Evolutionary conservation across 2,888 invertebrate genomes (phyloP), one percentile per base, ranked within the genome.

Genomic region (Drosophila robusta): DNA sequence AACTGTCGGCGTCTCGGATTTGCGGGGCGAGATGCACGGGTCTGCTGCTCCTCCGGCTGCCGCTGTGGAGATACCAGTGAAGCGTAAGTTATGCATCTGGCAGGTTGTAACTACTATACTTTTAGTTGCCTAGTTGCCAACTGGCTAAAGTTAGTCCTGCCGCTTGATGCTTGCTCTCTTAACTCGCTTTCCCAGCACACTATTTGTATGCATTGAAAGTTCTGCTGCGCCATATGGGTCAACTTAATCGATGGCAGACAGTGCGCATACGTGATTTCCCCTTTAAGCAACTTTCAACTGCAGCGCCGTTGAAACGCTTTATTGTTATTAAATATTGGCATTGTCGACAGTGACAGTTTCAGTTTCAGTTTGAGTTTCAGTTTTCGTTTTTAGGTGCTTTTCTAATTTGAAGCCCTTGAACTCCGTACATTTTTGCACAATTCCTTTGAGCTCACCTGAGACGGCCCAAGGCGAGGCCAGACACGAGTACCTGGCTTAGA

Each of bases 21-120:
- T 67, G 44, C 69, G 70, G 50, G 78, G 74, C 73, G 61, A 75
- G 76, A 34, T 11, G 32, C 29, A 2, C 9, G 29, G 46, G 57
- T 32, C 55, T 8, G 47, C 38, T 45, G 1, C 61, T 39, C 6
- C n/a, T 24, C 14, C 61, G 9, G 9, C 51, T 39, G 45, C 38
- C 8, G 4, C 18, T 14, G 64, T 58, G 50, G 69, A 65, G 51
- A 65, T 38, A 34, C 74, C 71, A 41, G 75, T 70, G 67, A 87
- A 87, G 62, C 67, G 83, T 83, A 81, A 87, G 87, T 76, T 69
- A 67, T 78, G 57, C 75, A 74, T 36, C 57, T 76, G 80, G 65
- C 69, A 76, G 72, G 63, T 80, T 73, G 75, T 63, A 63, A 70
- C 73, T 60, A 47, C 32, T 67, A 22, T 64, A 51, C 65, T 64